Evolutionary conservation across 1,140 invertebrate species (phyloP).

Genomic region (Tribolium castaneum): DNA sequence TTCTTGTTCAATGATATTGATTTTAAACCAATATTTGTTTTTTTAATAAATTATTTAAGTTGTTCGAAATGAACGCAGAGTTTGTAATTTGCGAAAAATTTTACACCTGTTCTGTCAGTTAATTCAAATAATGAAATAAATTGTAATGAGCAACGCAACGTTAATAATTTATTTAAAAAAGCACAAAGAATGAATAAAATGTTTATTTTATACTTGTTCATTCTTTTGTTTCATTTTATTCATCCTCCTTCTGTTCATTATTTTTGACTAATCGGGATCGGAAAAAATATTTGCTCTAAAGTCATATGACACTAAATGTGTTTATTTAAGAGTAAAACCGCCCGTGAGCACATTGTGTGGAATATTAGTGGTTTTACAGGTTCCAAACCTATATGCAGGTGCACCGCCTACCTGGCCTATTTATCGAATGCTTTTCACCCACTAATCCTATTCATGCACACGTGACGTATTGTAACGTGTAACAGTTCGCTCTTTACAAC

Average conservation of each 20-base stretch:
- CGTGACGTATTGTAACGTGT: slow-evolving; percentile 32
- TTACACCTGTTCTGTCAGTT: too few species aligned
- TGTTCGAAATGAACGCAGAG: too few species aligned
- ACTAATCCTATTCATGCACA: slow-evolving; percentile 36
- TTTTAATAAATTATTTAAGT: too few species aligned
- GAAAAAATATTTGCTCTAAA: not conserved
- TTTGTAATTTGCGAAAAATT: too few species aligned
- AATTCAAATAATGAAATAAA: too few species aligned
- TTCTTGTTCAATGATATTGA: too few species aligned
- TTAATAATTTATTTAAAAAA: too few species aligned
- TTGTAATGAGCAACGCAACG: too few species aligned
- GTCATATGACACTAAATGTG: slow-evolving; percentile 2
- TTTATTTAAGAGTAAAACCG: slow-evolving; percentile 15
- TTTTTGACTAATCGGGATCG: not conserved
- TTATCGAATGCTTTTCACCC: slow-evolving; percentile 27
- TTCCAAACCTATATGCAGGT: slow-evolving; percentile 36
- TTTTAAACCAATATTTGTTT: too few species aligned
- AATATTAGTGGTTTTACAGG: slow-evolving; percentile 38
- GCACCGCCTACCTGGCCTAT: slow-evolving; percentile 39
- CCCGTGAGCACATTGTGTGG: slow-evolving; percentile 21
- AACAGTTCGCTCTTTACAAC: not conserved
- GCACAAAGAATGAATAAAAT: too few species aligned
- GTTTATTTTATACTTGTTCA: too few species aligned
- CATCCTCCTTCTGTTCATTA: not conserved
- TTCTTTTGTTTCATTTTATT: not conserved